A percentile compares a stretch with the other conserved stretches of the same genome.
Conservation (phyloP, 2,797 vertebrate species). For the Clarias pachynema region DNA sequence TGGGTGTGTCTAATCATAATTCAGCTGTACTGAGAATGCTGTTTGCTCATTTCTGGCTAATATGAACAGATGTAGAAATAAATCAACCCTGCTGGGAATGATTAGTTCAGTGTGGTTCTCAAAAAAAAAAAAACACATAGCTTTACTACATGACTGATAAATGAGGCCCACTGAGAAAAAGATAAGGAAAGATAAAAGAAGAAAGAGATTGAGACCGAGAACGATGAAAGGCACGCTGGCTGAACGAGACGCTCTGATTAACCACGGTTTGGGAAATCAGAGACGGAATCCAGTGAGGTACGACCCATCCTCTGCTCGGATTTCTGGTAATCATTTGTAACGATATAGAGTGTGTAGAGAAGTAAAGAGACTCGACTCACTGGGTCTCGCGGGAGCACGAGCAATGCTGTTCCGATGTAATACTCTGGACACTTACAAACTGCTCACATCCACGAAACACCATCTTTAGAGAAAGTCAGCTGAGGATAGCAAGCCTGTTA, state of each 20-base stretch:
- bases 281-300: conserved; percentile 33
- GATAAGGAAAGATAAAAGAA: not conserved
- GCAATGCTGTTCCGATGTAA: conserved; percentile 25
- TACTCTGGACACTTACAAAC: conserved; percentile 16
- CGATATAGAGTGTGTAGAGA: not conserved
- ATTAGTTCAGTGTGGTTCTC: not conserved
- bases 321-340: conserved; percentile 11
- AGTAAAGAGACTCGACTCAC: not conserved
- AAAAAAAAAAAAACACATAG: not conserved
- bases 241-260: conserved; percentile 54
- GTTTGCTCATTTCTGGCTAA: not conserved
- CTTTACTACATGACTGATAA: conserved; percentile 16
- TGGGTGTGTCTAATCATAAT: not conserved
- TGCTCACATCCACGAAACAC: not conserved
- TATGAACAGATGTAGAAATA: not conserved
- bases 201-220: conserved; percentile 46
- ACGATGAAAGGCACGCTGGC: conserved; percentile 38
- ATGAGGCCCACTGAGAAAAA: conserved; percentile 8
- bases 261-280: conserved; percentile 32
- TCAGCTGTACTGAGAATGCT: not conserved
- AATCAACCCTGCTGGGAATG: not conserved
- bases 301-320: conserved; percentile 25
- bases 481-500: conserved; percentile 29
- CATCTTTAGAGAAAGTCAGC: conserved; percentile 18
- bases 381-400: conserved; percentile 15